Conservation (phyloP, 2,797 vertebrate species). For the Sebastiscus albofasciatus region DNA sequence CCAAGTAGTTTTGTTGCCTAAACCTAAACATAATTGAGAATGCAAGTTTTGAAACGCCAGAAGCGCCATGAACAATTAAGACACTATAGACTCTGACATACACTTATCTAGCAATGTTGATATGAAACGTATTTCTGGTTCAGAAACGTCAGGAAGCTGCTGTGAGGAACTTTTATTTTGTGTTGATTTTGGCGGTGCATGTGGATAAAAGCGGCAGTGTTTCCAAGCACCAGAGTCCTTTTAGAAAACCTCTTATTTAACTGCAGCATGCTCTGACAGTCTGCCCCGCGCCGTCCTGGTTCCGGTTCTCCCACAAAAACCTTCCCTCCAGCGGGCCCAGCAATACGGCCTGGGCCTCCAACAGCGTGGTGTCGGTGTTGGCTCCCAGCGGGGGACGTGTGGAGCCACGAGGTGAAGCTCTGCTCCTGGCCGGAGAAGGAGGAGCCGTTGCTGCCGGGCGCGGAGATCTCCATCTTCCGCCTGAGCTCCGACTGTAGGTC, state of each 20-base stretch:
- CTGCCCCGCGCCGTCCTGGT: no score
- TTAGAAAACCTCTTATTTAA: not conserved
- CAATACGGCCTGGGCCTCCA: no score
- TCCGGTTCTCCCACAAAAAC: no score
- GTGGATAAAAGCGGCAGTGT: not conserved
- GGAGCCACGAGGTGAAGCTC: not conserved
- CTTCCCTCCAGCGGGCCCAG: not conserved
- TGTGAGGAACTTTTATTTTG: not conserved
- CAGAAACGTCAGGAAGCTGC: not conserved
- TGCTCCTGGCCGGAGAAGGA: not conserved
- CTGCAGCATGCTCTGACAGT: not conserved
- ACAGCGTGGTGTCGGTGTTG: not conserved
- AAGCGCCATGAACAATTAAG: not conserved
- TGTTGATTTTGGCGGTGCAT: not conserved
- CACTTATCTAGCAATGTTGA: not conserved
- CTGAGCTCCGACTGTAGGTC: no score
- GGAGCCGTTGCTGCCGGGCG: no score
- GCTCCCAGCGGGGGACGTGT: not conserved
- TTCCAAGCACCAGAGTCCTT: not conserved
- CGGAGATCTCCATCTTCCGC: no score
- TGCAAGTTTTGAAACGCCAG: not conserved
- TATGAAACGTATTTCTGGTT: not conserved
- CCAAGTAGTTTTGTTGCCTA: not conserved
- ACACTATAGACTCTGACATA: not conserved
- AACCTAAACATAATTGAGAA: not conserved